These are phyloP conservation scores for Epinephelus fuscoguttatus DNA, from an alignment of 2,113 vertebrate species.

Conservation along the genomic window DNA sequence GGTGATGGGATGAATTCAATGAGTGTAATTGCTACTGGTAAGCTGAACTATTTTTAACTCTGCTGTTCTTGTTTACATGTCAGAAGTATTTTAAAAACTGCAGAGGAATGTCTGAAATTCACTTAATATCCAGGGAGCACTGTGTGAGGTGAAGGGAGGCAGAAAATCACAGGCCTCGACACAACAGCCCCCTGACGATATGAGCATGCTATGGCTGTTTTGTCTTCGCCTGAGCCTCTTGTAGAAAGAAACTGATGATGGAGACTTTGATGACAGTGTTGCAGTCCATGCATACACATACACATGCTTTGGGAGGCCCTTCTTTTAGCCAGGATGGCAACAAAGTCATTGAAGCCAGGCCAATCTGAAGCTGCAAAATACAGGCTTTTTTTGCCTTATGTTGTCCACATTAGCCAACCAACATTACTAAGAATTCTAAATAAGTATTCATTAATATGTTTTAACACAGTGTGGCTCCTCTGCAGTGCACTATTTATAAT, in stretches of 20 bases:
- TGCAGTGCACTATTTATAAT: too few species aligned
- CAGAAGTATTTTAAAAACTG: neutral
- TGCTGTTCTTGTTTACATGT: too few species aligned
- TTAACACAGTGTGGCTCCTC: too few species aligned
- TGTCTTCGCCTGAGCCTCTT: conserved; percentile 45
- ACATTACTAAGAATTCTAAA: too few species aligned
- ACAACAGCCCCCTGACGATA: neutral
- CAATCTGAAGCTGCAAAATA: too few species aligned
- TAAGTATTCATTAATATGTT: too few species aligned
- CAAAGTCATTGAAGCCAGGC: neutral
- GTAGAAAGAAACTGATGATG: conserved; percentile 48
- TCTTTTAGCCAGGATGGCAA: neutral
- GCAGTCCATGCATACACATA: conserved; percentile 1
- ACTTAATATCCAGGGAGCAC: neutral
- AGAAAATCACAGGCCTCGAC: conserved; percentile 37
- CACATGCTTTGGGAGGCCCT: neutral
- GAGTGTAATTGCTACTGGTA: neutral
- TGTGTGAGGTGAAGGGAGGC: conserved; percentile 40
- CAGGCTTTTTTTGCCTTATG: too few species aligned
- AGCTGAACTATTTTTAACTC: neutral
- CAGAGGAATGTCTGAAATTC: conserved; percentile 30
- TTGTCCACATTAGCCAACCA: too few species aligned
- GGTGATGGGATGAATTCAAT: neutral
- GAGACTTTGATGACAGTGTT: conserved; percentile 45
- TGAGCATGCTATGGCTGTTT: conserved; percentile 37